Evolutionary conservation across 2,888 invertebrate species (phyloP), one percentile per base, ranked within the genome.

Genomic region (Ypsolopha sequella): DNA sequence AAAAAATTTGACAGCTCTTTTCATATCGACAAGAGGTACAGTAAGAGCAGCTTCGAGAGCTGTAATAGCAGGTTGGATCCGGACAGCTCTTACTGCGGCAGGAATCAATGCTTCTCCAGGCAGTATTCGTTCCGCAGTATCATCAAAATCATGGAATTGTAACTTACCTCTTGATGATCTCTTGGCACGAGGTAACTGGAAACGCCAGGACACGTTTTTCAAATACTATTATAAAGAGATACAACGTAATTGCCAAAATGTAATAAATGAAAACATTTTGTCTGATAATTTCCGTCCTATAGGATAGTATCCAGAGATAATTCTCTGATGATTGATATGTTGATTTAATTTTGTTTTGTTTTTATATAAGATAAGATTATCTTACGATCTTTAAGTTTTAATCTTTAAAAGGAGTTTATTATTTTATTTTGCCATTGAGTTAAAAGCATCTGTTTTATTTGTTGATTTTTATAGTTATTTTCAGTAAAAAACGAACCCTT

Each of bases 31-130:
- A 0, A 38, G 57, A 35, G 55, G 54, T 1, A 13, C 36, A 9
- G 34, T 50, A 13, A 56, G 53, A 13, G 14, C 52, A 8, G 58
- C 55, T 6, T 56, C 56, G 8, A 39, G 54, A 0, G 41, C 58
- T 13, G 45, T 55, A 0, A 55, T 58, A 24, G 55, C 58, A 9
- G 54, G 54, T 3, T 58, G 55, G 55, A 44, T 58, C 8, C 54
- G 55, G 41, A 41, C 44, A 8, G 8, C 54, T 4, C 46, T 55
- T 4, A 36, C 24, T 41, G 50, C 52, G 9, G 54, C 54, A 6
- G 41, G 44, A 8, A 55, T 55, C 38, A 14, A 7, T n/a, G 36
- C 50, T 9, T 47, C 48, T 33, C 52, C 55, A 10, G 58, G 55
- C 3, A 56, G 55, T 14, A 38, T 57, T 11, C 24, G 45, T 33